phyloP scores from a whole-genome alignment of 2,113 vertebrate genomes.

The Balaeniceps rex region DNA sequence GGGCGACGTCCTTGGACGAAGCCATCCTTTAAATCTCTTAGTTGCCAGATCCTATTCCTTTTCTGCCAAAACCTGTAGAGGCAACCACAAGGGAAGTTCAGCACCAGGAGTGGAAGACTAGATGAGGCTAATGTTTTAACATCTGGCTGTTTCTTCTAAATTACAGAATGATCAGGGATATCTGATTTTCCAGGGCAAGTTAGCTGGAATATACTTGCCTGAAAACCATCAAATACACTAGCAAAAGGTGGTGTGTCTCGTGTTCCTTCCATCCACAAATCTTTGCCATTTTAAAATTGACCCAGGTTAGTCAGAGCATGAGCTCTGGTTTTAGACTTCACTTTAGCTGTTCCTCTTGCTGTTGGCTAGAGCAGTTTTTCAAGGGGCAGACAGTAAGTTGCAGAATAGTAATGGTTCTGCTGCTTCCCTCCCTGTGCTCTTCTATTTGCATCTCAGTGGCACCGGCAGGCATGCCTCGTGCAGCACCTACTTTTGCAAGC shows the following conservation, averaged over 20 bases:
- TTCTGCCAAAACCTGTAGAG: not conserved
- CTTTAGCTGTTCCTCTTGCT: not conserved
- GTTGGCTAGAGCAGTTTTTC: not conserved
- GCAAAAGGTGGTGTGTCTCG: not conserved
- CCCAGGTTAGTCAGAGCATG: not conserved
- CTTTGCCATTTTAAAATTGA: not conserved
- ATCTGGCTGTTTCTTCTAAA: not conserved
- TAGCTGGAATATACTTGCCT: not conserved
- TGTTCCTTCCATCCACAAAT: not conserved
- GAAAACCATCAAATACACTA: not conserved
- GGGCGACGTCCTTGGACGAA: not conserved
- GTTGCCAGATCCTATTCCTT: not conserved
- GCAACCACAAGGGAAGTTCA: not conserved
- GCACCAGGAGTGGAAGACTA: not conserved
- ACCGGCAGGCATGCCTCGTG: accelerated
- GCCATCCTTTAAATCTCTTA: not conserved
- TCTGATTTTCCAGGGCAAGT: not conserved
- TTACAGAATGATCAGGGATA: not conserved
- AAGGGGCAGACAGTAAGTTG: not conserved
- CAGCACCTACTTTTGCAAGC: not conserved
- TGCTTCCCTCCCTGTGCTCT: not conserved
- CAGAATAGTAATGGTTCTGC: not conserved
- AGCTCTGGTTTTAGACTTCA: not conserved
- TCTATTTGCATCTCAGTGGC: not conserved
- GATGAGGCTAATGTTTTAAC: not conserved